These are phyloP conservation scores for Cnemophilus loriae DNA, from an alignment of 2,113 vertebrate genomes.

Conservation along the genomic window DNA sequence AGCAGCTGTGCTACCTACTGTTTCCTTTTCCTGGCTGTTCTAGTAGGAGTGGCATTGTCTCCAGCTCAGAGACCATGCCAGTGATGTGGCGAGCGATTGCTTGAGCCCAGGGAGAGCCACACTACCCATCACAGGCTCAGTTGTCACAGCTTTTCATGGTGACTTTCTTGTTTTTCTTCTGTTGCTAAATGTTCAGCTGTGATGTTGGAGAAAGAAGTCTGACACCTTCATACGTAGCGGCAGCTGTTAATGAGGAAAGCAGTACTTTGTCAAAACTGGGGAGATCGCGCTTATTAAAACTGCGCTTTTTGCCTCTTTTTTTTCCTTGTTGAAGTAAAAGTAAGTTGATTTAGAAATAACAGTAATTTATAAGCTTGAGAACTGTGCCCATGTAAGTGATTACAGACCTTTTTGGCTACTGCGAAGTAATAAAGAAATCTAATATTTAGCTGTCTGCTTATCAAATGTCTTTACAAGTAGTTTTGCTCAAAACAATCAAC, in stretches of 20 bases:
- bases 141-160: neutral
- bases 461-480: neutral
- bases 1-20: neutral
- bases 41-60: neutral
- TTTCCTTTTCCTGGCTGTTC: neutral
- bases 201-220: neutral
- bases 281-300: neutral
- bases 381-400: neutral
- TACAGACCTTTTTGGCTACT: neutral
- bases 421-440: neutral
- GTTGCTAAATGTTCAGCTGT: neutral
- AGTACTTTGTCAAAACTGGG: neutral
- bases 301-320: neutral
- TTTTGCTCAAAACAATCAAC: neutral
- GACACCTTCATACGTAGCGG: rapidly evolving
- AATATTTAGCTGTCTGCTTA: neutral
- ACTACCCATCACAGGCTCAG: neutral
- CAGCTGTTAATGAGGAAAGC: neutral
- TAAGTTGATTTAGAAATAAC: constrained; percentile 4
- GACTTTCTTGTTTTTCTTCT: neutral
- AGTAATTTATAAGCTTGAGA: neutral
- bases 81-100: neutral
- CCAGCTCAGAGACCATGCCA: neutral
- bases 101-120: neutral
- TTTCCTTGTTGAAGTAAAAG: neutral